Conservation (phyloP, 2,797 vertebrate genomes). For the Melanotaenia maccullochi region DNA sequence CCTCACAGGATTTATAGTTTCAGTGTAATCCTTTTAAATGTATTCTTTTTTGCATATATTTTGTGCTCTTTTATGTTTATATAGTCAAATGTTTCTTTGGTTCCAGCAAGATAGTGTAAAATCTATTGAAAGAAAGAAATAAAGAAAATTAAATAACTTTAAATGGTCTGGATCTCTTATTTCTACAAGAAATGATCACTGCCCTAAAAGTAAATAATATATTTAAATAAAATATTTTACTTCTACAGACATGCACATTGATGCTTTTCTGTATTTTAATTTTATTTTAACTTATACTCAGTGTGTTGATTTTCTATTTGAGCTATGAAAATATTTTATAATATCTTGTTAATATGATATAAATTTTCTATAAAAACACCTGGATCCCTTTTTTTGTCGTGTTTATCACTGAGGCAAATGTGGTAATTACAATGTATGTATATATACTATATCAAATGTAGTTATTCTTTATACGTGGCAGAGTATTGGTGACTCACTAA, state of each 20-base stretch:
- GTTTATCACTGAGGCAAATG: too few species aligned
- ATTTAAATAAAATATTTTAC: too few species aligned
- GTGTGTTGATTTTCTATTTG: too few species aligned
- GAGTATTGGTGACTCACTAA: too few species aligned
- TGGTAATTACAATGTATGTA: too few species aligned
- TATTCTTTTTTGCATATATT: constrained; percentile 79
- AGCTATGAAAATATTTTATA: too few species aligned
- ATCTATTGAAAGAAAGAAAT: constrained; percentile 82
- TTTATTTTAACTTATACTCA: not conserved
- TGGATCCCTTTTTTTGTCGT: too few species aligned
- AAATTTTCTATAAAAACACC: too few species aligned
- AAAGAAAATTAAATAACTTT: constrained; percentile 73
- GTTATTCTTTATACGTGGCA: too few species aligned
- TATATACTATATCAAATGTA: too few species aligned
- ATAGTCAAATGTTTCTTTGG: constrained; percentile 83
- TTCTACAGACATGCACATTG: not conserved
- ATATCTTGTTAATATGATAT: too few species aligned
- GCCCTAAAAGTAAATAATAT: not conserved
- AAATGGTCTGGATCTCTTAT: constrained; percentile 2
- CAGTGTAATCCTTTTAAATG: constrained; percentile 72
- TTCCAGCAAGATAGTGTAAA: constrained; percentile 82
- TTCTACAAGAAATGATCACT: not conserved
- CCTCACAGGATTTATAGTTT: constrained; percentile 69
- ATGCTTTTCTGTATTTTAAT: not conserved
- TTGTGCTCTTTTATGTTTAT: constrained; percentile 83